These are phyloP conservation scores for Cosmia trapezina DNA, from an alignment of 2,888 invertebrate species.

Conservation along the genomic window DNA sequence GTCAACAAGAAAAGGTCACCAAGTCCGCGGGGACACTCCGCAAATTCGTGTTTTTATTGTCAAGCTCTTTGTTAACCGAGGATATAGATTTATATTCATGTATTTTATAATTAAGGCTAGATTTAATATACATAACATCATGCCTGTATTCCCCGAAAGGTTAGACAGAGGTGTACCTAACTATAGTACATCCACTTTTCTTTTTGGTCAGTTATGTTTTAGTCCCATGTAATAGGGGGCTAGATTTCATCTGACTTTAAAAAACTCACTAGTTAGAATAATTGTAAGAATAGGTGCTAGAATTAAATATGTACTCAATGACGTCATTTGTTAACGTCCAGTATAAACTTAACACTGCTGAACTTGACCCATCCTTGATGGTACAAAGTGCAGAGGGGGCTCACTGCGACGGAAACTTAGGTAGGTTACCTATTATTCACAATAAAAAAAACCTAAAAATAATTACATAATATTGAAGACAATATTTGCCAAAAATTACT, in stretches of 20 bases:
- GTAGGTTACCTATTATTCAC: no score
- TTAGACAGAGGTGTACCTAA: no score
- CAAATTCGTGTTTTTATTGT: slow-evolving; percentile 72
- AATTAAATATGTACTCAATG: no score
- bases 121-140: not conserved
- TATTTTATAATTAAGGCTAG: slow-evolving; percentile 23
- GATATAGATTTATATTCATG: slow-evolving; percentile 29
- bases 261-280: not conserved
- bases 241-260: not conserved
- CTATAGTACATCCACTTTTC: no score
- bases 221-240: no score
- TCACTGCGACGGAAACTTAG: no score
- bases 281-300: no score
- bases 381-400: not conserved
- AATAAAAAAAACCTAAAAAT: no score
- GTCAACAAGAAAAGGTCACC: slow-evolving; percentile 87
- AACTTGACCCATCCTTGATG: not conserved
- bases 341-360: not conserved
- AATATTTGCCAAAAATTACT: not conserved
- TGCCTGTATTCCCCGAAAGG: no score
- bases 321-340: not conserved
- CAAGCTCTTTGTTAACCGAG: slow-evolving; percentile 62
- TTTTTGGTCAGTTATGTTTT: no score
- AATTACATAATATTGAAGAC: no score
- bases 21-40: slow-evolving; percentile 73